Evolutionary conservation across 2,797 vertebrate species (phyloP).

Genomic region (Dipus sagitta): DNA sequence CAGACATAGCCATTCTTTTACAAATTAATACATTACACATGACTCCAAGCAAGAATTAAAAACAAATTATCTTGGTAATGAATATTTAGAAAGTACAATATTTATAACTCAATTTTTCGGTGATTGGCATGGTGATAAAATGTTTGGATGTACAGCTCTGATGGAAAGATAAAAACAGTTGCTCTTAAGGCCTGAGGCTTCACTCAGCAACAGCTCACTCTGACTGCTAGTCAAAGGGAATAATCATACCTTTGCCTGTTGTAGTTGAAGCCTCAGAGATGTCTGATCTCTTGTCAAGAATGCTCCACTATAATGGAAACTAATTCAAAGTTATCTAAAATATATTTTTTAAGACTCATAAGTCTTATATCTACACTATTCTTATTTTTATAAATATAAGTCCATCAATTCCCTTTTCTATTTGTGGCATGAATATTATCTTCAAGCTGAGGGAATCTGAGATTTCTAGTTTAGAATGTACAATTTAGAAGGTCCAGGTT

Average conservation of each 20-base stretch:
- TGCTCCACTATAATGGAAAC: not conserved
- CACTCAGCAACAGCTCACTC: not conserved
- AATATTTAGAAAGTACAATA: constrained; percentile 35
- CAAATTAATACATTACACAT: not conserved
- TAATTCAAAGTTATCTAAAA: not conserved
- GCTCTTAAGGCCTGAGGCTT: not conserved
- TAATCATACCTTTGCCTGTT: not conserved
- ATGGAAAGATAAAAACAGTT: not conserved
- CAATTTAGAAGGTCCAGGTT: not conserved
- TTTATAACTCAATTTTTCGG: not conserved
- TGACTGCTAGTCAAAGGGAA: not conserved
- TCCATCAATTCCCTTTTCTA: not conserved
- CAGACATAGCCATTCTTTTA: not conserved
- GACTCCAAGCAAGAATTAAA: not conserved
- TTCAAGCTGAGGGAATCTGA: not conserved
- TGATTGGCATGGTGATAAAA: constrained; percentile 42
- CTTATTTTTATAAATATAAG: not conserved
- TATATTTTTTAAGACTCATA: not conserved
- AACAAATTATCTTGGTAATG: not conserved
- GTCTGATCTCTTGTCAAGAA: not conserved
- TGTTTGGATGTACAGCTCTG: constrained; percentile 4
- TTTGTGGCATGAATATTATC: not conserved
- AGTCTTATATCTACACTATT: not conserved
- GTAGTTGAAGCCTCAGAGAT: not conserved
- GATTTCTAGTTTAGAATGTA: not conserved